Evolutionary conservation across 2,888 invertebrate genomes (phyloP), one percentile per base, ranked within the genome.

Genomic region (Acleris sparsana): DNA sequence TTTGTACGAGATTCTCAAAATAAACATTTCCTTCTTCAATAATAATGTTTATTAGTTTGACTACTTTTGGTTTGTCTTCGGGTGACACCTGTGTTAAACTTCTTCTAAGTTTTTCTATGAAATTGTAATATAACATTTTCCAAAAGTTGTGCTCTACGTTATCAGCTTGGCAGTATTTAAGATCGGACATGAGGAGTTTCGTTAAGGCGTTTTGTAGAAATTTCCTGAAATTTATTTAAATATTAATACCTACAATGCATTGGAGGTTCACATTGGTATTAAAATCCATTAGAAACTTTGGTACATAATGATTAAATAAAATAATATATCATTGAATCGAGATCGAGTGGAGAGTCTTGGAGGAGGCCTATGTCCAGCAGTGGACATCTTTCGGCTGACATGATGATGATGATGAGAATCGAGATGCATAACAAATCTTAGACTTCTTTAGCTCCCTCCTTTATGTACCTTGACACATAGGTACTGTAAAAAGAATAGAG

Each of bases 141-240:
- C 98, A 98, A 84, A 98, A 95, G 80, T 96, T 95, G 77, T 97
- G 96, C 79, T 98, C 98, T 9, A 97, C 95, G 80, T 97, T 97
- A 79, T 97, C 96, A 51, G 95, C 94, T 80, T 97, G 96, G 75
- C 97, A 97, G 83, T 97, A 97, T 85, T 97, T 97, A 66, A 98
- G 93, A 85, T 98, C 97, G 52, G 95, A 94, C 78, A 95, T 92
- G 13, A 97, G 86, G 11, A 97, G 89, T 71, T 93, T 94, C 71
- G 94, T 93, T 55, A 97, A 93, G 57, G 95, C 94, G 68, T 94
- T 93, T 87, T 96, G 95, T 67, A 97, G 88, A 77, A 94, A 94
- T 67, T 91, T 87, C 75, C 93, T 93, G 86, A 5, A 81, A 80
- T 63, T 72, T 60, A 13, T 18, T 18, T 49, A 43, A 43, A 51